Percentiles rank a stretch among this genome's conserved stretches.
These are phyloP conservation scores for Cossypha caffra DNA, from an alignment of 2,797 vertebrate species.

Conservation along the genomic window DNA sequence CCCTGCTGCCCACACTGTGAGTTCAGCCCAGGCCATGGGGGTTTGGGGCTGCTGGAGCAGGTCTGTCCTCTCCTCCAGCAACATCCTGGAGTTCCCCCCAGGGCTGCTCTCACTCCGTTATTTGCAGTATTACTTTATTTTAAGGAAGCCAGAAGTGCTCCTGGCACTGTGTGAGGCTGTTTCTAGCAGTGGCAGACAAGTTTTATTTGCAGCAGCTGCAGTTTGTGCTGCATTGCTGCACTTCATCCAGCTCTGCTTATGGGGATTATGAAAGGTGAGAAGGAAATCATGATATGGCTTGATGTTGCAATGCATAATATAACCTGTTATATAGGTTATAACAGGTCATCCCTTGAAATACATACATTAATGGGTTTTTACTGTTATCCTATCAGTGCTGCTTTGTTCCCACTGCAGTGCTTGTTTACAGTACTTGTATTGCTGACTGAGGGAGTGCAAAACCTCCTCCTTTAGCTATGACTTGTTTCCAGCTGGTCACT, in stretches of 20 bases:
- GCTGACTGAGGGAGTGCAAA: background rate
- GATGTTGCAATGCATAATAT: background rate
- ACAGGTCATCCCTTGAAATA: background rate
- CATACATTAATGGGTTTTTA: background rate
- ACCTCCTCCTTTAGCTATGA: background rate
- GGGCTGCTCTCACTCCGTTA: background rate
- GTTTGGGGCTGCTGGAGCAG: background rate
- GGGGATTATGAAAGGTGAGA: background rate
- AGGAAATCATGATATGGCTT: background rate
- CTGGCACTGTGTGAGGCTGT: background rate
- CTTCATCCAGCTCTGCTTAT: background rate
- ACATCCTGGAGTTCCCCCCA: rapidly evolving
- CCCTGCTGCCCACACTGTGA: background rate
- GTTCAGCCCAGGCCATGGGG: background rate
- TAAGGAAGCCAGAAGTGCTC: background rate
- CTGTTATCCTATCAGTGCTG: background rate
- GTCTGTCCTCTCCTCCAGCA: background rate
- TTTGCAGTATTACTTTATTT: background rate
- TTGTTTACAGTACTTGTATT: background rate
- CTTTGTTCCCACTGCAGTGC: background rate
- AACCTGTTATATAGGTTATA: background rate
- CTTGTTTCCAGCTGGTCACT: background rate
- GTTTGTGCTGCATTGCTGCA: background rate
- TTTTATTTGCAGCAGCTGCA: background rate
- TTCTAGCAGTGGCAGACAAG: background rate